Base-by-base conservation (phyloP, 2,797 vertebrate genomes). In the Falco peregrinus region DNA sequence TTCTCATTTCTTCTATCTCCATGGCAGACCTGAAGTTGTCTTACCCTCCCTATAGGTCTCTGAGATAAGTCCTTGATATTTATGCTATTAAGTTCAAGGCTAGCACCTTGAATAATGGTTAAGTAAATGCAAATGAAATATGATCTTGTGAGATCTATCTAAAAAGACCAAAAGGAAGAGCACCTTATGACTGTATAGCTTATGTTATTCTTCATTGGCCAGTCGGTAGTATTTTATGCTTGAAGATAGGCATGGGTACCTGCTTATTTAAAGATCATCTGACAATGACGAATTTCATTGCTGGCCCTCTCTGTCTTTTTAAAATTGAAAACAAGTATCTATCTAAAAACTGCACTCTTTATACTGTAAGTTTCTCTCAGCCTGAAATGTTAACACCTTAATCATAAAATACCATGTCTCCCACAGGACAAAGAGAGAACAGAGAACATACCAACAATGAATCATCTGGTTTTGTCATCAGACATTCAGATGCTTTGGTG, bases 401-500 rank as follows among this genome's bases (percentile, higher is more conserved):
- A 67, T 74, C 0, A 5, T 79, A 78, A 89, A 90, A 83, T 88
- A 59, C 70, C 51, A 3, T 74, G 33, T 95, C 19, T 90, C 41
- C 47, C 54, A 81, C 61, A 92, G 89, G 92, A 83, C 56, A 87
- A 63, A 94, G 71, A 68, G 31, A 51, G 74, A 83, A 61, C 41
- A 87, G 86, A 90, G 73, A 89, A 35, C 48, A 57, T 47, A 82
- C 41, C 71, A 95, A 14, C 1, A 0, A 71, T 94, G 86, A 95
- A 93, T 95, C 95, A 92, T 85, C 90, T 89, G 69, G 1, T 92
- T 95, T 92, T 89, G 56, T 92, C 91, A 78, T 43, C 90, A 61
- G 53, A 81, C 76, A 77, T 83, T 93, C 71, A 92, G 81, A 77
- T 39, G 28, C 39, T 90, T 64, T 64, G 78, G 67, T 80, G 83